Percentiles rank a stretch among this genome's conserved stretches.
phyloP scores from a whole-genome alignment of 2,113 vertebrate genomes.

The Trematocara marginatum region DNA sequence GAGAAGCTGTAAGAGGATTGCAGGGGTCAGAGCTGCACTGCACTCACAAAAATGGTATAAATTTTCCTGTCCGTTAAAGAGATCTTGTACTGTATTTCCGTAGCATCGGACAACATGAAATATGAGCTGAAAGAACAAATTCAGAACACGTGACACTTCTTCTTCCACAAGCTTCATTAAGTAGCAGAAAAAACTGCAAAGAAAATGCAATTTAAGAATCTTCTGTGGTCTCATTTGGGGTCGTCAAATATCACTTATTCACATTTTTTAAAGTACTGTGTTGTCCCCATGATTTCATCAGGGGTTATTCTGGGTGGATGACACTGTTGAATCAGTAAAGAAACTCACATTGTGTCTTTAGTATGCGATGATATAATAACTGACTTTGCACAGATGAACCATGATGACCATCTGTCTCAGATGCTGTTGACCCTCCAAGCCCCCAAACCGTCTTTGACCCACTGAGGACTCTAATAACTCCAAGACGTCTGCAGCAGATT shows the following conservation, averaged over 20 bases:
- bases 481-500: background rate
- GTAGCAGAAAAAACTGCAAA: background rate
- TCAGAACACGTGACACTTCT: background rate
- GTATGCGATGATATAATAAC: background rate
- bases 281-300: background rate
- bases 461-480: background rate
- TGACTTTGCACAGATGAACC: background rate
- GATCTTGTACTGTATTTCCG: background rate
- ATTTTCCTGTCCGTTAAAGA: background rate
- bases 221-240: background rate
- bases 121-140: background rate
- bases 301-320: background rate
- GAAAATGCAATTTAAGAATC: background rate
- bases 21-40: background rate
- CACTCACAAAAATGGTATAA: background rate
- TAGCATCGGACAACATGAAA: background rate
- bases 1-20: constrained; percentile 16
- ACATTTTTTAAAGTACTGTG: background rate
- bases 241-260: background rate
- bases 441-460: background rate
- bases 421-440: background rate
- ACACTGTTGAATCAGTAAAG: background rate
- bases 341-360: background rate
- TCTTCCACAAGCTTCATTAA: background rate
- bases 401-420: background rate